A percentile compares a stretch with the other conserved stretches of the same genome.
phyloP scores from a whole-genome alignment of 2,888 invertebrate genomes.

The Parascotia fuliginaria region DNA sequence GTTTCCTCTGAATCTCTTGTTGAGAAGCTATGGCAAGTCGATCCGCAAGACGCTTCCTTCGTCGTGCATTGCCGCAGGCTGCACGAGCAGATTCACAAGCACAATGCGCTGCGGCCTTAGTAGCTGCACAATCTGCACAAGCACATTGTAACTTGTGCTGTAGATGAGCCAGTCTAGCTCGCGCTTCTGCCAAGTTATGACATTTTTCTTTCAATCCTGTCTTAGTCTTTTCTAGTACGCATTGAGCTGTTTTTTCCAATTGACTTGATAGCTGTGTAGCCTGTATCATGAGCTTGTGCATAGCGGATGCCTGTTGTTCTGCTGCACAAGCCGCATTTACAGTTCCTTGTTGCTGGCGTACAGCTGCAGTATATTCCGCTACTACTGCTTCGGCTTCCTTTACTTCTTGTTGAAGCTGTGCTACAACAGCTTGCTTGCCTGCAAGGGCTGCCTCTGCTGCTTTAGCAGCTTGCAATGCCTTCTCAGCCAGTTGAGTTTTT shows the following conservation, averaged over 20 bases:
- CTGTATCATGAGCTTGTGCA: constrained; percentile 76
- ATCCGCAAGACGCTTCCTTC: no score
- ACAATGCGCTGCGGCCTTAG: constrained; percentile 88
- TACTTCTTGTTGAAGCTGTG: constrained; percentile 89
- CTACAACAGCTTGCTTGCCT: constrained; percentile 89
- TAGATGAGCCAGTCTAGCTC: constrained; percentile 87
- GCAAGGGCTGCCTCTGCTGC: constrained; percentile 89
- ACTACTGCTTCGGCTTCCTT: constrained; percentile 88
- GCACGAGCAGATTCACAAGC: constrained; percentile 89
- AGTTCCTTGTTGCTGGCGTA: constrained; percentile 87
- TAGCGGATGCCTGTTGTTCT: constrained; percentile 85
- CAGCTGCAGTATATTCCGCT: constrained; percentile 85
- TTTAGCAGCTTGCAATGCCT: constrained; percentile 89
- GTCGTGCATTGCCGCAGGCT: constrained; percentile 87
- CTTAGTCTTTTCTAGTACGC: constrained; percentile 83
- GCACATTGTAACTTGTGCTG: constrained; percentile 87
- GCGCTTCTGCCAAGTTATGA: constrained; percentile 88
- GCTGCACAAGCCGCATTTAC: constrained; percentile 87
- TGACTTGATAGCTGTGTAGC: constrained; percentile 81
- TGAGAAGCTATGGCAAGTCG: no score
- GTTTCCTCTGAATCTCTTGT: not conserved
- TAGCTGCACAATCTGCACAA: constrained; percentile 87
- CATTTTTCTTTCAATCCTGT: constrained; percentile 88
- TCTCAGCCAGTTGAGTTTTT: constrained; percentile 89
- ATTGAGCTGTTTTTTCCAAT: constrained; percentile 86